Conservation (phyloP, 1,140 invertebrate genomes). For the Bombus picipes region DNA sequence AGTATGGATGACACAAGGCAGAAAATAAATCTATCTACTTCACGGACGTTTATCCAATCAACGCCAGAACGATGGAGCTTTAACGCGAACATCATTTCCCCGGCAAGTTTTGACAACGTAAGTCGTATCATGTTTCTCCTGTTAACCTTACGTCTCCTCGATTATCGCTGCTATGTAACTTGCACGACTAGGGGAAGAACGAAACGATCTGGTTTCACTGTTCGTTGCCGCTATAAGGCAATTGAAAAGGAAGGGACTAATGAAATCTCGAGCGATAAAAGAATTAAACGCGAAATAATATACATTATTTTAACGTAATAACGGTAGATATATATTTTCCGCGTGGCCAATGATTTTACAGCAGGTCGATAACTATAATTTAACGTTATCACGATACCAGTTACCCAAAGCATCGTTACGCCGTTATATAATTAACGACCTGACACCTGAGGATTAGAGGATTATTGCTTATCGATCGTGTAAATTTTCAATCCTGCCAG, state of each 20-base stretch:
- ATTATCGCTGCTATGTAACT: background rate
- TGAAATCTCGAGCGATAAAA: background rate
- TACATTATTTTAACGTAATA: background rate
- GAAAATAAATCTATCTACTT: conserved; percentile 51
- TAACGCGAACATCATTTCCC: background rate
- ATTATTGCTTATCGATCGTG: conserved; percentile 52
- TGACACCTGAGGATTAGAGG: conserved; percentile 52
- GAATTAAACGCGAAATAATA: background rate
- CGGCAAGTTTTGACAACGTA: conserved; percentile 47
- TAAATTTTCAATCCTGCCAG: conserved; percentile 55
- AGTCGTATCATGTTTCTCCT: conserved; percentile 31
- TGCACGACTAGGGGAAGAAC: background rate
- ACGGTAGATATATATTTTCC: conserved; percentile 40
- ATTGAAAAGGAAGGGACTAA: background rate
- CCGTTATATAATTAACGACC: conserved; percentile 63
- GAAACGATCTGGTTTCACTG: background rate
- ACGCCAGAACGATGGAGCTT: conserved; percentile 15
- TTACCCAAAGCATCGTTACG: conserved; percentile 46
- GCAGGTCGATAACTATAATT: conserved; percentile 62
- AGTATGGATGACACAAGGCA: conserved; percentile 32
- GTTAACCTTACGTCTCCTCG: background rate
- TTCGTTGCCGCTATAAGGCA: background rate
- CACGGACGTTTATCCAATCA: conserved; percentile 43
- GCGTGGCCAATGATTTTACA: conserved; percentile 48
- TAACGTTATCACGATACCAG: conserved; percentile 48